phyloP scores from a whole-genome alignment of 1,140 invertebrate genomes.

The Diprion similis region DNA sequence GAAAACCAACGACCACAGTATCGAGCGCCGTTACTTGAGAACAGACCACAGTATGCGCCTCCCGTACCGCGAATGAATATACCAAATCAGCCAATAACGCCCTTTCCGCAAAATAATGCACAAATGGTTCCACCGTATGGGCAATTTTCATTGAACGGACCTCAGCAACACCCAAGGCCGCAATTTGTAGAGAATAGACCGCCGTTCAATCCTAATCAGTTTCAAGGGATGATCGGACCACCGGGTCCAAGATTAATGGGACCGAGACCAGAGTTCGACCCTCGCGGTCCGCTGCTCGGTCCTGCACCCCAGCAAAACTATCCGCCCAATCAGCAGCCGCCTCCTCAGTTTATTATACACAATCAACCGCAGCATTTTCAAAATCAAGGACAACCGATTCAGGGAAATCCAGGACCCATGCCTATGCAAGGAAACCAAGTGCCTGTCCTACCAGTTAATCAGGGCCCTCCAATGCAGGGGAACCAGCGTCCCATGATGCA shows the following conservation, averaged over 20 bases:
- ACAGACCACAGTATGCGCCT: conserved; percentile 39
- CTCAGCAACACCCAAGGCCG: conserved; percentile 33
- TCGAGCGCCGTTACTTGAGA: conserved; percentile 47
- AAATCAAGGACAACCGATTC: conserved; percentile 31
- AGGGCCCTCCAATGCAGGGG: conserved; percentile 21
- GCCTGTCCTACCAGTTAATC: background rate
- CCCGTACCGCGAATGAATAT: conserved; percentile 37
- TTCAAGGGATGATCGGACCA: conserved; percentile 22
- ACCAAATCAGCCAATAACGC: conserved; percentile 40
- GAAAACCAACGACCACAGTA: conserved; percentile 41
- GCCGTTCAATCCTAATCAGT: conserved; percentile 37
- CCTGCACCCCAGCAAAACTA: conserved; percentile 37
- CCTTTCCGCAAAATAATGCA: conserved; percentile 35
- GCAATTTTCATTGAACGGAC: conserved; percentile 36
- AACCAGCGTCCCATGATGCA: conserved; percentile 22
- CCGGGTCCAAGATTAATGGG: conserved; percentile 22
- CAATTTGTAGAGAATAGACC: conserved; percentile 37
- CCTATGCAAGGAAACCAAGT: conserved; percentile 14
- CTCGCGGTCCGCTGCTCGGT: conserved; percentile 28
- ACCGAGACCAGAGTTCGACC: conserved; percentile 28
- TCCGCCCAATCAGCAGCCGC: conserved; percentile 40
- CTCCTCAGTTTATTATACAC: conserved; percentile 31
- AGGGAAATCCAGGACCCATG: conserved; percentile 36
- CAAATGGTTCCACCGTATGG: conserved; percentile 27
- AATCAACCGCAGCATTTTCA: conserved; percentile 32